Evolutionary conservation across 2,888 invertebrate species (phyloP), one percentile per base, ranked within the genome.

Genomic region (Heliconius cydno): DNA sequence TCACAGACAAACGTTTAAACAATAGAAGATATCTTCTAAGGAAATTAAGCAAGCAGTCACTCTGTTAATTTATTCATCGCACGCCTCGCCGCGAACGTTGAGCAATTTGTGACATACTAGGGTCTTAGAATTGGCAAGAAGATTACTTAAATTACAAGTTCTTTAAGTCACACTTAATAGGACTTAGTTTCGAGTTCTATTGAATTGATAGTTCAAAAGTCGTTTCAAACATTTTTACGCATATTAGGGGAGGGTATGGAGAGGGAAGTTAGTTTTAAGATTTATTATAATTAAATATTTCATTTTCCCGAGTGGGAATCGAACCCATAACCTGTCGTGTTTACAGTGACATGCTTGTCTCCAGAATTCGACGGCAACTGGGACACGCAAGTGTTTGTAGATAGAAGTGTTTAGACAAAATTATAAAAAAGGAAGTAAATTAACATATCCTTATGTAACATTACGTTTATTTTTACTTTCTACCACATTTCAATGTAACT

Each of bases 11-110:
- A 25, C 19, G 2, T 73, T 25, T 60, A 73, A 13, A 38, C 15
- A 66, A 46, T 41, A 28, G 25, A 46, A 28, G 12, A 46, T 46
- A 75, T 46, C 38, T 75, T 22, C 75, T 22, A 75, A 75, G 75
- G 41, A 75, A 75, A 75, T 75, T 28, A 75, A 75, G 78, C 78
- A 72, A 75, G 78, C 73, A 72, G 77, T 72, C 72, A 34, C 28
- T 67, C 88, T 89, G 91, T 90, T 92, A 89, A 87, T 87, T 85
- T 82, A 86, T 87, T 87, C 87, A 87, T 87, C 86, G 85, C 87
- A 81, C 84, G 84, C 80, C 79, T 71, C 77, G 70, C 75, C 75
- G 75, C 71, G 71, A 71, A 34, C 67, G 80, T 66, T 13, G 71
- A 75, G 66, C 78, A 78, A 78, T 79, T 79, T 65, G 72, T 78